Evolutionary conservation across 2,113 vertebrate species (phyloP), one percentile per base, ranked within the genome.

Genomic region (Pseudorectes ferrugineus): DNA sequence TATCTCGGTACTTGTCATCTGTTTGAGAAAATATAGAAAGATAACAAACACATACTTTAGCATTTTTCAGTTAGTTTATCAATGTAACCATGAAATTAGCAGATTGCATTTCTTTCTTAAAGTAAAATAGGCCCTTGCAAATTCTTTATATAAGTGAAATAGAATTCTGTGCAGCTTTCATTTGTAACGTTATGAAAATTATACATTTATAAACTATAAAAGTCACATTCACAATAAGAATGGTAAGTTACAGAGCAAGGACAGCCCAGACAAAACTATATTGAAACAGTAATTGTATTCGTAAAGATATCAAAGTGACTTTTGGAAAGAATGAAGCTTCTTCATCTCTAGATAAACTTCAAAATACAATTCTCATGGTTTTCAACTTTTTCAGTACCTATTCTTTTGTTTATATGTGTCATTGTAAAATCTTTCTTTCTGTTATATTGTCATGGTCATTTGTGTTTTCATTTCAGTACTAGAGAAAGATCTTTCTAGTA

Each of bases 401-500:
- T 31, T 94, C 13, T 43, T 83, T 89, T 96, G 72, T 86, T 97
- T 95, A 31, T 84, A 67, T 93, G 65, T 95, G 77, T 93, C 93
- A 92, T 92, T 84, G 29, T 72, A 84, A 85, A 91, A 66, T 96
- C 51, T 87, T 61, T 74, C 46, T 95, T 91, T 63, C 49, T 96
- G 6, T 93, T 88, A 63, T 31, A 54, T 55, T 95, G 59, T 91
- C 66, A 75, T 48, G 52, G 45, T 95, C 63, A 78, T 93, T 96
- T 94, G 71, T 54, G 42, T 67, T 96, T 85, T 94, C 33, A 46
- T 82, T 93, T 40, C 95, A 92, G 74, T 90, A 63, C n/a, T 90
- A 95, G 51, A 52, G 85, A 94, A 17, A 7, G 14, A 91, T 63
- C 40, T 95, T 80, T 85, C 58, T 92, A 65, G 62, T 36, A 80